A percentile compares a stretch with the other conserved stretches of the same genome.
Evolutionary conservation across 2,888 invertebrate genomes (phyloP).

Genomic region (Ariolimax columbianus): DNA sequence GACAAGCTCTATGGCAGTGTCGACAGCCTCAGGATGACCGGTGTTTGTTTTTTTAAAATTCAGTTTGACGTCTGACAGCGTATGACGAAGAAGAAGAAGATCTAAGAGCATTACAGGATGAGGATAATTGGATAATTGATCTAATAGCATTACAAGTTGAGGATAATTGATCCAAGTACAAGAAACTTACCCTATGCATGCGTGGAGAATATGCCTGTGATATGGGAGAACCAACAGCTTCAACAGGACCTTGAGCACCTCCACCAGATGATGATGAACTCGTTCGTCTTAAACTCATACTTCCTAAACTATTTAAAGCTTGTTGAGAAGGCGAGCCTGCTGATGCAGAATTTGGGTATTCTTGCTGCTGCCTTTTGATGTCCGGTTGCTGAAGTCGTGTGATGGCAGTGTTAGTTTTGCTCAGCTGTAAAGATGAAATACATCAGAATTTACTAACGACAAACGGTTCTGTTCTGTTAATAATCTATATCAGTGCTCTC

Average conservation of each 20-base stretch:
- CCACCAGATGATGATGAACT: slow-evolving; percentile 26
- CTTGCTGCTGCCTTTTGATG: slow-evolving; percentile 29
- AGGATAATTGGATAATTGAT: too few species aligned
- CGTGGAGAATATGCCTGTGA: neutral
- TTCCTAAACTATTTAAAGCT: slow-evolving; percentile 15
- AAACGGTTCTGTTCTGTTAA: neutral
- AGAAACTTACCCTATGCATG: slow-evolving; percentile 3
- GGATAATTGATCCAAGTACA: neutral
- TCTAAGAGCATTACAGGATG: too few species aligned
- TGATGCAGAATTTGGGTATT: slow-evolving; percentile 6
- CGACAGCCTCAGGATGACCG: too few species aligned
- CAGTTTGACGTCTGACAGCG: too few species aligned
- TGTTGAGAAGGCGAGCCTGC: slow-evolving; percentile 20
- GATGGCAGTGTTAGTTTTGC: slow-evolving; percentile 33
- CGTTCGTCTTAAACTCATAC: neutral
- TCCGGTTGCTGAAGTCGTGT: slow-evolving; percentile 29
- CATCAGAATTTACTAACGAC: neutral
- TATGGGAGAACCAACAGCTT: neutral
- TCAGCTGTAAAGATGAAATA: slow-evolving; percentile 7
- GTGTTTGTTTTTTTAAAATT: too few species aligned
- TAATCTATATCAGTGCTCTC: neutral
- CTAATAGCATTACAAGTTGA: too few species aligned
- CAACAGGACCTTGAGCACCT: neutral
- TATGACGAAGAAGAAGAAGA: too few species aligned
- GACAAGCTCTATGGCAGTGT: too few species aligned